These are phyloP conservation scores for Homalodisca vitripennis DNA, from an alignment of 1,140 invertebrate genomes.

Conservation along the genomic window DNA sequence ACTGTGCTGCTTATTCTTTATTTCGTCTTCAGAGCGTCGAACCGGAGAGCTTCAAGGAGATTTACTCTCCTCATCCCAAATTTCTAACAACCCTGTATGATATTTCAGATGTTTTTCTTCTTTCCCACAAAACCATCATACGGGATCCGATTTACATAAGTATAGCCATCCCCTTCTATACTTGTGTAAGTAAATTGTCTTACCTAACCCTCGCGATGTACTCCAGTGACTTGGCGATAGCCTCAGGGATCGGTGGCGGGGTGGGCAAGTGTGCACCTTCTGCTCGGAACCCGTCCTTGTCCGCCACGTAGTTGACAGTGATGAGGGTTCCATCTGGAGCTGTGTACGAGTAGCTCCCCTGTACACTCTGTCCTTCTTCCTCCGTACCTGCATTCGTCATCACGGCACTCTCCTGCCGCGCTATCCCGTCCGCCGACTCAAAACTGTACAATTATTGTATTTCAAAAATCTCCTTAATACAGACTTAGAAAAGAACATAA, in stretches of 20 bases:
- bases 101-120: not conserved
- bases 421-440: constrained; percentile 42
- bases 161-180: not conserved
- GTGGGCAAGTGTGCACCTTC: constrained; percentile 56
- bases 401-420: constrained; percentile 43
- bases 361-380: constrained; percentile 59
- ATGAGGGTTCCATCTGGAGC: constrained; percentile 78
- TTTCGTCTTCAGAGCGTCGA: no score
- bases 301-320: constrained; percentile 72
- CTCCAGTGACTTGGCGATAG: constrained; percentile 29
- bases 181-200: not conserved
- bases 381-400: constrained; percentile 56
- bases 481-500: no score
- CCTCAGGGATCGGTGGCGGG: constrained; percentile 32
- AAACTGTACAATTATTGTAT: no score
- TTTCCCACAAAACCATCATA: not conserved
- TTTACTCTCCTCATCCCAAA: not conserved
- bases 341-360: constrained; percentile 73
- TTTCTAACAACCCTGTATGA: not conserved
- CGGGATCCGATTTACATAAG: not conserved
- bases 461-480: no score
- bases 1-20: no score
- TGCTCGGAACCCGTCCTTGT: constrained; percentile 75
- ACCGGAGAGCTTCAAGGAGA: no score
- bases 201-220: constrained; percentile 47